Evolutionary conservation across 2,888 invertebrate species (phyloP).

Genomic region (Amphipoea lucens): DNA sequence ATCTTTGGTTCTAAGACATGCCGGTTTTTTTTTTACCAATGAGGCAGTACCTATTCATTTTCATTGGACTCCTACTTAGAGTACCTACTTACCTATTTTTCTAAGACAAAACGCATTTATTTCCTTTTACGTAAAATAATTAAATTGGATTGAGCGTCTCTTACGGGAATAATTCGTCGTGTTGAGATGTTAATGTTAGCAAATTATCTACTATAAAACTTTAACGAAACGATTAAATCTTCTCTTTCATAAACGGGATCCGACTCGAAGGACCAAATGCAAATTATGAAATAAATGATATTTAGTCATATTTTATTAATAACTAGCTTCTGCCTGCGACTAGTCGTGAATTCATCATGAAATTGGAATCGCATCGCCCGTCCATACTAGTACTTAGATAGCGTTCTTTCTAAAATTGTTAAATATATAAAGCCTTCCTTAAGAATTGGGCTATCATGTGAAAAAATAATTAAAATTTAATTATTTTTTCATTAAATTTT

Average conservation of each 20-base stretch:
- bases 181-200: background rate
- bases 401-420: background rate
- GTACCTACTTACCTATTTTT: background rate
- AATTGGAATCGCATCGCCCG: background rate
- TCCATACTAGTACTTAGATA: background rate
- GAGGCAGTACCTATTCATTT: background rate
- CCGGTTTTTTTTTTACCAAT: no score
- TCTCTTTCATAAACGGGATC: background rate
- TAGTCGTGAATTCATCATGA: background rate
- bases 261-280: slow-evolving; percentile 30
- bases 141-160: background rate
- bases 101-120: background rate
- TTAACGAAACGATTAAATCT: background rate
- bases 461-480: no score
- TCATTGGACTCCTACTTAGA: background rate
- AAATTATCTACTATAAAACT: background rate
- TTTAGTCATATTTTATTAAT: background rate
- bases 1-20: no score
- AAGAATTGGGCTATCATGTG: no score
- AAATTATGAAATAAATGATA: background rate
- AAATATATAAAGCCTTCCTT: no score
- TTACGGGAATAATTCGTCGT: background rate
- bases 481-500: background rate
- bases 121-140: background rate
- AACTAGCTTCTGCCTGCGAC: background rate